Percentiles rank a stretch among this genome's conserved stretches.
These are phyloP conservation scores for Sceloporus undulatus DNA, from an alignment of 2,113 vertebrate species.

Conservation along the genomic window DNA sequence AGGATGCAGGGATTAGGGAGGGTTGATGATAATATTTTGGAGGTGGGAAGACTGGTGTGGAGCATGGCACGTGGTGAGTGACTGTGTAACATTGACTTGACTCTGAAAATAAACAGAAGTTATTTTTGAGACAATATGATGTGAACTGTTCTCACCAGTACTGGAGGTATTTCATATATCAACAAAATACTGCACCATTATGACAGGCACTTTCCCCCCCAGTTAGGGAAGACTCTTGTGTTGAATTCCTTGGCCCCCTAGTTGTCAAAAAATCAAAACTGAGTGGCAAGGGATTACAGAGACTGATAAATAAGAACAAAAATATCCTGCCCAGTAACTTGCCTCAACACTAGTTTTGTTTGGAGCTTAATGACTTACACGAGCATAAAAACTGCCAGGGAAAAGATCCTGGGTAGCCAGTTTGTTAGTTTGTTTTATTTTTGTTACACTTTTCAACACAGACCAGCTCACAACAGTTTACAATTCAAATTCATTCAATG, in stretches of 20 bases:
- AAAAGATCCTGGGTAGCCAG: background rate
- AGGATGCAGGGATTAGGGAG: background rate
- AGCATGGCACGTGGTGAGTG: background rate
- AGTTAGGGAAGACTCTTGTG: background rate
- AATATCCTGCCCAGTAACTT: background rate
- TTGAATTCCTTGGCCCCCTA: background rate
- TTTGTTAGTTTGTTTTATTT: too few species aligned
- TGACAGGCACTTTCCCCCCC: background rate
- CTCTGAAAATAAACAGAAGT: background rate
- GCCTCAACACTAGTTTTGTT: background rate
- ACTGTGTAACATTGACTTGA: background rate
- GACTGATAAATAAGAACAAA: background rate
- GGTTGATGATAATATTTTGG: background rate
- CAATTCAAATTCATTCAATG: background rate
- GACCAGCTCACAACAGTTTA: background rate
- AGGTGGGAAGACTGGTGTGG: background rate
- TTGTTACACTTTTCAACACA: background rate
- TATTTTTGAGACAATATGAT: background rate
- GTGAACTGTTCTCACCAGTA: background rate
- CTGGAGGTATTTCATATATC: background rate
- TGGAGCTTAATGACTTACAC: background rate
- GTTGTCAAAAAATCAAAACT: background rate
- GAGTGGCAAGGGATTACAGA: background rate
- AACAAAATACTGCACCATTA: background rate
- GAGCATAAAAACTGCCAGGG: too few species aligned